Evolutionary conservation across 2,113 vertebrate species (phyloP).

Genomic region (Rattus rattus): DNA sequence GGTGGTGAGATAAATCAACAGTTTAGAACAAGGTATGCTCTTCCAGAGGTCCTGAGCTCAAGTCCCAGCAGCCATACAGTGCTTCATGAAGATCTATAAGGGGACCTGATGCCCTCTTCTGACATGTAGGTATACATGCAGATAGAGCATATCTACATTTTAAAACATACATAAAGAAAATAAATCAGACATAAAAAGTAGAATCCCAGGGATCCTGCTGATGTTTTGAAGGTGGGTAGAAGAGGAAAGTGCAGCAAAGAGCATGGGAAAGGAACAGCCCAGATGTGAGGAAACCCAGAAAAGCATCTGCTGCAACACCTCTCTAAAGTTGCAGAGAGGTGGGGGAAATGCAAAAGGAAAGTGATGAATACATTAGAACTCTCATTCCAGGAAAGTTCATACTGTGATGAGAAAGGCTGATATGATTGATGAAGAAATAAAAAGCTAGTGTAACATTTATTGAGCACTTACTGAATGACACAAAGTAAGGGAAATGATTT

Average conservation of each 20-base stretch:
- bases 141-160: neutral
- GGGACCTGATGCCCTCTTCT: no score
- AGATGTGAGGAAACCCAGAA: neutral
- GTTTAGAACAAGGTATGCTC: no score
- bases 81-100: no score
- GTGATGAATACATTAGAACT: slow-evolving; percentile 31
- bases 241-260: neutral
- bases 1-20: no score
- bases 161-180: neutral
- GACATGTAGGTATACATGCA: neutral
- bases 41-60: no score
- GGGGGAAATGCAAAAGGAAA: neutral
- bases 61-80: no score
- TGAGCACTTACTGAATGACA: slow-evolving; percentile 65
- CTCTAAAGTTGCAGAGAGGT: neutral
- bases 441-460: slow-evolving; percentile 66
- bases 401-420: neutral
- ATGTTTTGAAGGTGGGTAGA: neutral
- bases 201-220: neutral
- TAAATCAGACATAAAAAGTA: neutral
- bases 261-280: neutral
- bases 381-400: slow-evolving; percentile 23
- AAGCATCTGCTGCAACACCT: neutral
- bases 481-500: slow-evolving; percentile 52
- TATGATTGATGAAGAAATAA: slow-evolving; percentile 61